A percentile compares a stretch with the other conserved stretches of the same genome.
Evolutionary conservation across 2,113 vertebrate genomes (phyloP).

Genomic region (Solenodon paradoxus): DNA sequence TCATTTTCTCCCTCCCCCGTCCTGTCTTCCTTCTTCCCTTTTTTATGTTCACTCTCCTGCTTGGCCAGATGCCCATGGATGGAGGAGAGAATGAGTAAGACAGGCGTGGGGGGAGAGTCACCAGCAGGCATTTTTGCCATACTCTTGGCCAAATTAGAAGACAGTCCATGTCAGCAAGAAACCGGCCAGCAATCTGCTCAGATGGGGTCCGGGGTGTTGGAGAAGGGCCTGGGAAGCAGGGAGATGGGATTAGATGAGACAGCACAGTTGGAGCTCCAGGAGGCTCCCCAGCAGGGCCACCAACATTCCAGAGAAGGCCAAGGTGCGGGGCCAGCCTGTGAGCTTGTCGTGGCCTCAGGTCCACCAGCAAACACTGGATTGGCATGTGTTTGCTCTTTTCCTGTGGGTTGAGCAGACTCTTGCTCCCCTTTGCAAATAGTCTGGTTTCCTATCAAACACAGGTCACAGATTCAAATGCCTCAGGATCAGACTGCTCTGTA

Average conservation of each 20-base stretch:
- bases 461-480: not conserved
- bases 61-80: not conserved
- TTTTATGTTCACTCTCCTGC: not conserved
- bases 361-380: not conserved
- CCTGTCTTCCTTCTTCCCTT: not conserved
- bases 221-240: conserved; percentile 24
- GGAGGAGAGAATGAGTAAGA: not conserved
- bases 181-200: conserved; percentile 3
- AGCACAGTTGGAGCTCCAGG: conserved; percentile 63
- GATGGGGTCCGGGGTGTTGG: not conserved
- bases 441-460: not conserved
- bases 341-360: not conserved
- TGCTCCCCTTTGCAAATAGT: not conserved
- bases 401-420: not conserved
- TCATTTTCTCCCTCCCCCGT: not conserved
- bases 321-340: not conserved
- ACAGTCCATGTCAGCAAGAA: not conserved
- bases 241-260: not conserved
- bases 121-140: not conserved
- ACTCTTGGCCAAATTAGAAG: conserved; percentile 29
- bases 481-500: not conserved
- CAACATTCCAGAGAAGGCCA: conserved; percentile 50
- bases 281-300: conserved; percentile 30
- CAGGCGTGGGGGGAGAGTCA: not conserved
- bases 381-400: not conserved